Evolutionary conservation across 2,888 invertebrate species (phyloP).

Genomic region (Acanthosepion pharaonis): DNA sequence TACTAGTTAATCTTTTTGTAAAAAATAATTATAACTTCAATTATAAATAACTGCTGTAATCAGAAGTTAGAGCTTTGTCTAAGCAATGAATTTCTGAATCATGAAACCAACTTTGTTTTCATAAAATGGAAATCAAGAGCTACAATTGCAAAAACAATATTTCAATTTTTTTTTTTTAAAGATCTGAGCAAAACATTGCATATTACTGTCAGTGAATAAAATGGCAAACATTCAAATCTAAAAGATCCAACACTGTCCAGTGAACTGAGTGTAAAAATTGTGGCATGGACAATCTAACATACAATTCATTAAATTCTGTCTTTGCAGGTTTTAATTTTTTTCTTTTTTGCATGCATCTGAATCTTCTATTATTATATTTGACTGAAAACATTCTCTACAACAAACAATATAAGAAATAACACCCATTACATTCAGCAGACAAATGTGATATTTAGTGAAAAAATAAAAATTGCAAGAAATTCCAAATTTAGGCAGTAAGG

Average conservation of each 20-base stretch:
- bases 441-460: neutral
- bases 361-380: neutral
- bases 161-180: neutral
- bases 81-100: no score
- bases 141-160: no score
- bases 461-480: slow-evolving; percentile 6
- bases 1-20: no score
- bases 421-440: neutral
- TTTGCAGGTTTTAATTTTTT: neutral
- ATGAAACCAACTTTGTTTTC: no score
- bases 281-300: neutral
- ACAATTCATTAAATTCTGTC: neutral
- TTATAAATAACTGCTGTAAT: no score
- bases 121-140: no score
- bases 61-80: no score
- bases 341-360: neutral
- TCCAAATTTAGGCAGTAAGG: neutral
- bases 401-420: neutral
- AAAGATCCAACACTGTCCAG: neutral
- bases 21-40: no score
- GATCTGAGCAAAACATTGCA: slow-evolving; percentile 33
- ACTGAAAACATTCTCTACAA: neutral
- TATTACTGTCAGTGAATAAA: neutral
- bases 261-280: neutral
- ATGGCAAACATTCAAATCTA: neutral